phyloP scores from a whole-genome alignment of 2,113 vertebrate genomes.

The Leuciscus idus region DNA sequence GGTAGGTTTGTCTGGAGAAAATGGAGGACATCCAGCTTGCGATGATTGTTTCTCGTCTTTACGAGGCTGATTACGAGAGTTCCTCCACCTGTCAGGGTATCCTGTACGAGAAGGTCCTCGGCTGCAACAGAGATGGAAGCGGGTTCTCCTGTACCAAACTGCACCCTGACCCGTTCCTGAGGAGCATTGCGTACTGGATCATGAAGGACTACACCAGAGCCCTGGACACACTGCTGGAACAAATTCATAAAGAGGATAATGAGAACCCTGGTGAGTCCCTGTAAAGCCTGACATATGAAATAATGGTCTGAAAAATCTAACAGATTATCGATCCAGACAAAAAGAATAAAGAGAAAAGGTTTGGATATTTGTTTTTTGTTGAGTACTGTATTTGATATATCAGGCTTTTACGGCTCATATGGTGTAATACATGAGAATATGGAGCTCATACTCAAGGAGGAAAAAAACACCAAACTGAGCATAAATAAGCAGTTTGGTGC shows the following conservation, averaged over 20 bases:
- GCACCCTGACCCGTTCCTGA: constrained; percentile 93
- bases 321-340: too few relatives aligned
- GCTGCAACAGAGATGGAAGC: constrained; percentile 86
- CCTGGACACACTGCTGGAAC: constrained; percentile 92
- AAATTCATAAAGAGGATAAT: constrained; percentile 92
- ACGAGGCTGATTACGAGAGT: constrained; percentile 95
- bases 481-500: too few relatives aligned
- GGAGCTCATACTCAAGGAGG: too few relatives aligned
- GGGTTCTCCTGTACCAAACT: constrained; percentile 85
- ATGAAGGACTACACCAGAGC: constrained; percentile 94
- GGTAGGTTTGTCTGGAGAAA: constrained; percentile 94
- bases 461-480: too few relatives aligned
- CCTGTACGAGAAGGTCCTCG: constrained; percentile 91
- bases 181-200: constrained; percentile 97
- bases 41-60: constrained; percentile 93
- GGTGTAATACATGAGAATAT: too few relatives aligned
- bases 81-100: constrained; percentile 92
- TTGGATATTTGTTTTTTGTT: too few relatives aligned
- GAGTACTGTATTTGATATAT: too few relatives aligned
- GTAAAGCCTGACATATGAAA: too few relatives aligned
- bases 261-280: constrained; percentile 83
- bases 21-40: constrained; percentile 99
- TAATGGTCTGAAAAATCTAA: too few relatives aligned
- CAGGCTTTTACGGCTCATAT: too few relatives aligned
- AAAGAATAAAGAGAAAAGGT: too few relatives aligned